Evolutionary conservation across 92 coral and sea anemone genomes (phyloP).

Genomic region (Actinostola sp.): DNA sequence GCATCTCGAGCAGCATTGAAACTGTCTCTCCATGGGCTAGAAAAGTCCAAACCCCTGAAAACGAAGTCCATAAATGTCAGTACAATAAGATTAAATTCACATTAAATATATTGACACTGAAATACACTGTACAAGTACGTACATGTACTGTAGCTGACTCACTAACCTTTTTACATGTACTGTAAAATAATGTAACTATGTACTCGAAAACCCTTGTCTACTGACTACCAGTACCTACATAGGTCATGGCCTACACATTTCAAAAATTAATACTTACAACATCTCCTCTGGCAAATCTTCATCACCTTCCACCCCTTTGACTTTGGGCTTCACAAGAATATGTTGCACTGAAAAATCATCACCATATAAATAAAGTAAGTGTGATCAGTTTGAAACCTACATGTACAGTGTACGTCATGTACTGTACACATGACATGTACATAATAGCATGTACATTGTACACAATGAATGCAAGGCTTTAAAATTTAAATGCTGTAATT

Average conservation of each 20-base stretch:
- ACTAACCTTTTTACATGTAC: too few species aligned
- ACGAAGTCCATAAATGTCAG: neutral
- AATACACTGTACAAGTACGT: neutral
- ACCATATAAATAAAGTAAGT: neutral
- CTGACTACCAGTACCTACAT: too few species aligned
- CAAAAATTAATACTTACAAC: conserved; percentile 57
- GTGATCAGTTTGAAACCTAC: too few species aligned
- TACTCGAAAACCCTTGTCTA: too few species aligned
- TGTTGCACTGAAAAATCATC: conserved; percentile 77
- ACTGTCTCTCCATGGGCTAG: conserved; percentile 99
- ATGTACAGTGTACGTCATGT: too few species aligned
- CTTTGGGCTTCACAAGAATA: conserved; percentile 92
- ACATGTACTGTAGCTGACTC: too few species aligned
- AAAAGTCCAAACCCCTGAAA: conserved; percentile 89
- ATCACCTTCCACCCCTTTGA: conserved; percentile 95
- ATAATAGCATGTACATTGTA: too few species aligned
- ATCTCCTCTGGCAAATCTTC: conserved; percentile 96
- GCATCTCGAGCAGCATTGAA: conserved; percentile 80
- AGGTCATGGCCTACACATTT: neutral
- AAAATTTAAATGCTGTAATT: too few species aligned
- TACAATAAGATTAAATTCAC: neutral
- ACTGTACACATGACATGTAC: neutral
- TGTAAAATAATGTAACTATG: too few species aligned
- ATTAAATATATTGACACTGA: neutral
- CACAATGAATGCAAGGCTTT: too few species aligned